These are phyloP conservation scores for Parapristionchus giblindavisi DNA, from an alignment of 2,888 invertebrate genomes.

Conservation along the genomic window DNA sequence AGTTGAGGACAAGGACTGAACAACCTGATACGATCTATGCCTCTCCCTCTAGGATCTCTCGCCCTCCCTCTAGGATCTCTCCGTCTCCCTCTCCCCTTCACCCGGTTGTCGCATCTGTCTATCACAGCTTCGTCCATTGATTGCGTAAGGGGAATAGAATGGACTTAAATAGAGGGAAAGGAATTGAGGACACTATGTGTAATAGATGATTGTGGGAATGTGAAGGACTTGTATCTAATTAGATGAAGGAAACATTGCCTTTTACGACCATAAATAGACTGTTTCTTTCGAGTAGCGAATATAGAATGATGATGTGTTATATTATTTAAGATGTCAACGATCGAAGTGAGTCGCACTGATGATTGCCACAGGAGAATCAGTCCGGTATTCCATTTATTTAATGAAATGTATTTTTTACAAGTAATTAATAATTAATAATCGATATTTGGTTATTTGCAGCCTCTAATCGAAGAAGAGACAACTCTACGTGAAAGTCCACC, in stretches of 20 bases:
- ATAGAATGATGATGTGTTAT: no score
- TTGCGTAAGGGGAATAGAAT: no score
- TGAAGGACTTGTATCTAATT: no score
- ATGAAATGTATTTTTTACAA: neutral
- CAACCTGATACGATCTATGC: neutral
- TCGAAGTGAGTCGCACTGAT: constrained; percentile 30
- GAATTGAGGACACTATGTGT: no score
- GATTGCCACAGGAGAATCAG: constrained; percentile 17
- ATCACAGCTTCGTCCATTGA: constrained; percentile 17
- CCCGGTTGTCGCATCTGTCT: constrained; percentile 16
- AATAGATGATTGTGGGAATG: no score
- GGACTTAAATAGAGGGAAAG: no score
- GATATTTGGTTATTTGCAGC: no score
- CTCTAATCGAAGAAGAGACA: constrained; percentile 30
- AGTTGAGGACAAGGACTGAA: no score
- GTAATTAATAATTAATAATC: neutral
- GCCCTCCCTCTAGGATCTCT: neutral
- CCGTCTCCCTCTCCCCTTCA: neutral
- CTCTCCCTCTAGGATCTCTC: neutral
- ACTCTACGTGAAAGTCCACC: constrained; percentile 3
- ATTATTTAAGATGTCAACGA: constrained; percentile 38
- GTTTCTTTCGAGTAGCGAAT: no score
- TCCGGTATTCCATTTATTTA: neutral
- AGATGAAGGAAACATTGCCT: no score
- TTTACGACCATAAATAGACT: no score